Conservation (phyloP, 92 coral and sea anemone genomes). For the Phenganax subtilis region DNA sequence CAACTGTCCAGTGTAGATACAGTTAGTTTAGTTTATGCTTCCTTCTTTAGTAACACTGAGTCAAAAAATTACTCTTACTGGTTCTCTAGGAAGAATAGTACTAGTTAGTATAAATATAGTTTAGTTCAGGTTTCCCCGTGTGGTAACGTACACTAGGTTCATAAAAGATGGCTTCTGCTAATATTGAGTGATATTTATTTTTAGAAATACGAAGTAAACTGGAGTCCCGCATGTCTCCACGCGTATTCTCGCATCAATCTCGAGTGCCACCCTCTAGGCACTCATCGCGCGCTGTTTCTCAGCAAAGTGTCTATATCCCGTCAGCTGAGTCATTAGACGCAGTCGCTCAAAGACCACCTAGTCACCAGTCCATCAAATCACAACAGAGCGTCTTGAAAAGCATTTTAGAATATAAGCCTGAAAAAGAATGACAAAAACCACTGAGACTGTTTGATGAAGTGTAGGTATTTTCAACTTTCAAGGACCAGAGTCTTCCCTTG, state of each 20-base stretch:
- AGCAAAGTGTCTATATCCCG: slow-evolving; percentile 84
- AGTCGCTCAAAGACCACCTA: slow-evolving; percentile 90
- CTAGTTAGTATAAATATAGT: background rate
- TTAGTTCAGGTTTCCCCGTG: background rate
- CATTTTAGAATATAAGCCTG: slow-evolving; percentile 82
- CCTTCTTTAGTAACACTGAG: no score
- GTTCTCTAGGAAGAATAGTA: no score
- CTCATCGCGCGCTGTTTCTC: slow-evolving; percentile 71
- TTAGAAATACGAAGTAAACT: slow-evolving; percentile 90
- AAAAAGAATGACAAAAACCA: slow-evolving; percentile 12
- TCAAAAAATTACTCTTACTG: no score
- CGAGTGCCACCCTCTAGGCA: slow-evolving; percentile 66
- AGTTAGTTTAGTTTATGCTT: no score
- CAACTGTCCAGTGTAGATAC: no score
- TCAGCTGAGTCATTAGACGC: slow-evolving; percentile 76
- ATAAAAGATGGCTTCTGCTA: background rate
- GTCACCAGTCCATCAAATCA: slow-evolving; percentile 99
- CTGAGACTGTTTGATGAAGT: no score
- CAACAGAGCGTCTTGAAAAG: slow-evolving; percentile 91
- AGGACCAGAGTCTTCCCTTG: no score
- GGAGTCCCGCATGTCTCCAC: slow-evolving; percentile 94
- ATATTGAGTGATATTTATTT: slow-evolving; percentile 5
- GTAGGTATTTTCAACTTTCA: no score
- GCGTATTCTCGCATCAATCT: slow-evolving; percentile 83
- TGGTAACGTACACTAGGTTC: background rate